Percentiles rank a stretch among this genome's conserved stretches.
These are phyloP conservation scores for Tychaedon coryphoeus DNA, from an alignment of 2,113 vertebrate species.

Conservation along the genomic window DNA sequence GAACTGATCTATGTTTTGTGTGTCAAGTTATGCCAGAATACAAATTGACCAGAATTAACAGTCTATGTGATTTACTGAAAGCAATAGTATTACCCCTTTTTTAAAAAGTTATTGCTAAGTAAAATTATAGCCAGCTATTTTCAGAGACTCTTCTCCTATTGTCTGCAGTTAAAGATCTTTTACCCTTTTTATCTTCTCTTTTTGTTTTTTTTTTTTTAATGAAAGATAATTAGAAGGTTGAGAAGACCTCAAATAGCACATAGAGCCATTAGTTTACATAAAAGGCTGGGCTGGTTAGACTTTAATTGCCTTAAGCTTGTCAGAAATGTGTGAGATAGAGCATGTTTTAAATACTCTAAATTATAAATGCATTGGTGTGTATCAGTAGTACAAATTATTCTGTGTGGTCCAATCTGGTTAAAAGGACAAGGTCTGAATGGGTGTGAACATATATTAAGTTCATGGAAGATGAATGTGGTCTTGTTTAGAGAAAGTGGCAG, in stretches of 20 bases:
- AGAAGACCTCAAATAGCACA: neutral
- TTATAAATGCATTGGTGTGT: neutral
- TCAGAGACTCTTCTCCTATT: neutral
- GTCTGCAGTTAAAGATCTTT: neutral
- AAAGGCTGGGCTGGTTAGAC: neutral
- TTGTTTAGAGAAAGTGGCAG: neutral
- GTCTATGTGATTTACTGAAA: neutral
- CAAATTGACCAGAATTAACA: neutral
- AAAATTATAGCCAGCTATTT: neutral
- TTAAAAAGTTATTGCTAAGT: neutral
- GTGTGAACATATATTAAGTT: neutral
- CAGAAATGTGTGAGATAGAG: neutral
- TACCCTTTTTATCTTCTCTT: neutral
- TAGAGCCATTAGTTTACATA: neutral
- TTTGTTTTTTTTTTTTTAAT: neutral
- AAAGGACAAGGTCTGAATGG: neutral
- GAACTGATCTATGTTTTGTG: neutral
- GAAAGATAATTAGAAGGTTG: neutral
- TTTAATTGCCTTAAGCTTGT: neutral
- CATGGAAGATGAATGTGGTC: neutral
- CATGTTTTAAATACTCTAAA: neutral
- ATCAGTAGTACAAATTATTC: neutral
- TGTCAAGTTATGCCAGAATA: neutral
- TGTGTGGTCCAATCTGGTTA: neutral
- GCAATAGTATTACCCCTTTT: neutral